A percentile compares a stretch with the other conserved stretches of the same genome.
phyloP scores from a whole-genome alignment of 2,113 vertebrate species.

The Ciconia stormi region DNA sequence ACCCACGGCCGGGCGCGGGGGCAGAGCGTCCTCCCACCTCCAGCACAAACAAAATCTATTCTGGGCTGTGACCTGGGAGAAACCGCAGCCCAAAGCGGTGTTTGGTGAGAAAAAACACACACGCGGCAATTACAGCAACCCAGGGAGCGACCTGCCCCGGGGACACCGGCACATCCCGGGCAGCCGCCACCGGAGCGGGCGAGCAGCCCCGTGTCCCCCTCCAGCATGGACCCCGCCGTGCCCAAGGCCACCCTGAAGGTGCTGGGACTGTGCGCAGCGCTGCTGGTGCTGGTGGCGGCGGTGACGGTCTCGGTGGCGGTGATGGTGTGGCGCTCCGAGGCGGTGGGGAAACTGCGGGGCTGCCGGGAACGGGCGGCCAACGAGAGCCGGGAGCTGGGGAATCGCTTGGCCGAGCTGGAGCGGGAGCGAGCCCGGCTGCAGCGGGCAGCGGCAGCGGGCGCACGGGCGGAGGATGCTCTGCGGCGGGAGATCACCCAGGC shows the following conservation, averaged over 20 bases:
- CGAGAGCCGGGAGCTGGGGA: neutral
- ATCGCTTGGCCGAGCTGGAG: neutral
- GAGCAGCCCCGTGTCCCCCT: fast-evolving
- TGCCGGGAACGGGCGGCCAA: slow-evolving; percentile 24
- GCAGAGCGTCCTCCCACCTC: neutral
- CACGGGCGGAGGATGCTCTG: neutral
- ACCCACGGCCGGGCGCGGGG: fast-evolving
- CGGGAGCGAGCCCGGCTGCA: neutral
- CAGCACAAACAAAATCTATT: neutral
- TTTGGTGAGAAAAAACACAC: neutral
- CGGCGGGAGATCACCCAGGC: neutral
- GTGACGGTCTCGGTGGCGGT: slow-evolving; percentile 20
- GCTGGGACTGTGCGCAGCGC: neutral
- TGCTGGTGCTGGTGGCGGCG: slow-evolving; percentile 39
- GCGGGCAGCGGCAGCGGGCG: neutral
- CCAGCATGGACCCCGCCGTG: slow-evolving; percentile 4
- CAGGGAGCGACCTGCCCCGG: neutral
- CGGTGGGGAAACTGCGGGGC: neutral
- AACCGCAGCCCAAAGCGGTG: neutral
- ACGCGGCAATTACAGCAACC: neutral
- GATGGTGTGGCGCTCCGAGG: slow-evolving; percentile 18
- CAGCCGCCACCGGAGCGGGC: neutral
- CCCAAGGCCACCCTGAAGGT: slow-evolving; percentile 39
- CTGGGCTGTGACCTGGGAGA: neutral
- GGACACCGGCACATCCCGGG: neutral